Conservation (phyloP, 2,888 invertebrate species). For the Gymnoscelis rufifasciata region DNA sequence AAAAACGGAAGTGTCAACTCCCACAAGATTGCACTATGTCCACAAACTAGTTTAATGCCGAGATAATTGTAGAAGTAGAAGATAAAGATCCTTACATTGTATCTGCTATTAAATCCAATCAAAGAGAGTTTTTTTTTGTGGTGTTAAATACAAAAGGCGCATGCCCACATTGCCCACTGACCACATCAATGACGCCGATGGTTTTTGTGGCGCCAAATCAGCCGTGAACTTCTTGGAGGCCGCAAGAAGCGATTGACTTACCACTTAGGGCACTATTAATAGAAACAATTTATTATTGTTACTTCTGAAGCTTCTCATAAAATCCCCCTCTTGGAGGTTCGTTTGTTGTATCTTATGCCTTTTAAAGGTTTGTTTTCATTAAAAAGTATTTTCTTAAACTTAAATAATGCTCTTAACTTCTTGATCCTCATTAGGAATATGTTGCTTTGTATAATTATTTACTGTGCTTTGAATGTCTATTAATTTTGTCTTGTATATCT, state of each 20-base stretch:
- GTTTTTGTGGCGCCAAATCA: constrained; percentile 55
- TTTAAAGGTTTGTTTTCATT: too few relatives aligned
- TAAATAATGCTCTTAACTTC: too few relatives aligned
- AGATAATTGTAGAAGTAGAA: constrained; percentile 2
- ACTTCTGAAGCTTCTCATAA: too few relatives aligned
- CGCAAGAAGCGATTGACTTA: constrained; percentile 27
- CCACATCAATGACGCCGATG: constrained; percentile 39
- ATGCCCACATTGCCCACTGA: constrained; percentile 18
- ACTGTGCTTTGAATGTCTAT: too few relatives aligned
- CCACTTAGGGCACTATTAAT: constrained; percentile 5
- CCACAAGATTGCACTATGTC: background rate
- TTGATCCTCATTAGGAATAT: too few relatives aligned
- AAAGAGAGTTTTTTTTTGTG: constrained; percentile 23
- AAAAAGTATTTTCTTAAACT: too few relatives aligned
- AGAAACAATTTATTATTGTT: too few relatives aligned
- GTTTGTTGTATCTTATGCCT: too few relatives aligned
- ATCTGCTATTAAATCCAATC: constrained; percentile 14
- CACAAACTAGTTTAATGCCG: background rate
- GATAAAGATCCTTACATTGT: constrained; percentile 8
- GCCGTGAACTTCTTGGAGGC: constrained; percentile 51
- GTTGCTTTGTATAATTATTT: too few relatives aligned
- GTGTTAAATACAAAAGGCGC: constrained; percentile 3
- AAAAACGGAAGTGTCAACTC: background rate
- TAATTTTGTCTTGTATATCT: too few relatives aligned
- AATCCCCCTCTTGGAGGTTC: too few relatives aligned